Evolutionary conservation across 1,140 invertebrate genomes (phyloP), one percentile per base, ranked within the genome.

Genomic region (Anadara kagoshimensis): DNA sequence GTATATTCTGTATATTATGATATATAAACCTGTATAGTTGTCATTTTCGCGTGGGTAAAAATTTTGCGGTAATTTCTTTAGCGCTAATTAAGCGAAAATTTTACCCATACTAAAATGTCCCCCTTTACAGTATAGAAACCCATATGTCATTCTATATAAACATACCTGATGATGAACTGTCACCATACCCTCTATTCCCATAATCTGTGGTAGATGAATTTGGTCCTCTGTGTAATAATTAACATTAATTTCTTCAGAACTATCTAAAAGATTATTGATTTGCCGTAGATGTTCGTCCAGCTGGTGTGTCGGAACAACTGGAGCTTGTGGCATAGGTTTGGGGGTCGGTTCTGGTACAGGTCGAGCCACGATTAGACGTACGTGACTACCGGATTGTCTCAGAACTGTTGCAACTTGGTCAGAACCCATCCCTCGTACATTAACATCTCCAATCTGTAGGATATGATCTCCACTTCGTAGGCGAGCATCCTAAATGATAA

Each of bases 351-450:
- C 86, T 20, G 71, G 64, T 57, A 87, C 75, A 16, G 83, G 82
- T 71, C 97, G 91, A 16, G 96, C 97, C 26, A 98, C 97, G 54
- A 98, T 93, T 81, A 98, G 92, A 70, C 96, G 92, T 63, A 98
- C 95, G 83, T 94, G 92, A 73, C 92, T 92, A 47, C 96, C 96
- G 73, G 95, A 93, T 90, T 97, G 95, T 41, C 97, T 92, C 75
- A 98, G 91, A 66, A 98, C 95, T 58, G 94, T 92, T 47, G 96
- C 97, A 73, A 98, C 97, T 83, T 97, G 96, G 85, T 98, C 97
- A 24, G 95, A 96, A 51, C 94, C 94, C 92, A 97, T 95, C 5
- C 96, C 86, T 56, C 95, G 92, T 67, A 98, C 92, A 89, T 96
- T 96, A 58, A 98, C 95, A 77, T 96, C 95, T 10, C 96, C 95